Percentiles rank a stretch among this genome's conserved stretches.
These are phyloP conservation scores for Orius insidiosus DNA, from an alignment of 1,140 invertebrate species.

Conservation along the genomic window DNA sequence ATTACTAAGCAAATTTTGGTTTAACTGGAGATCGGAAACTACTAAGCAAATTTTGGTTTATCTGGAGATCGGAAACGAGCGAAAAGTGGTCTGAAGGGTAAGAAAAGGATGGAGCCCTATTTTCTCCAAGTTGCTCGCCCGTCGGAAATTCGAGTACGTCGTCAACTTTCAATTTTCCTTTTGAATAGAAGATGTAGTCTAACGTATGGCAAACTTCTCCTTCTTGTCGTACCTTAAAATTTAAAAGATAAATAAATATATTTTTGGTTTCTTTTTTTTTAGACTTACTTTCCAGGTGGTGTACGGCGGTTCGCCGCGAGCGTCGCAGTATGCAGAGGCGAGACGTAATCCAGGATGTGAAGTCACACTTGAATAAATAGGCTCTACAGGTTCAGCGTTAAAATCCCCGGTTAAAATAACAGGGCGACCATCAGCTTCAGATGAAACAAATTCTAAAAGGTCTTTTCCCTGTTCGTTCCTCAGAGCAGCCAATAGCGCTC, in stretches of 20 bases:
- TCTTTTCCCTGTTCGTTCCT: conserved; percentile 62
- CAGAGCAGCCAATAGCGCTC: conserved; percentile 45
- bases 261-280: neutral
- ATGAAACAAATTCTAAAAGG: conserved; percentile 39
- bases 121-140: conserved; percentile 44
- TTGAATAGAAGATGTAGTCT: conserved; percentile 60
- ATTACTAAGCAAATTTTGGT: conserved; percentile 3
- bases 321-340: conserved; percentile 27
- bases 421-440: conserved; percentile 32
- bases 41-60: conserved; percentile 11
- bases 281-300: conserved; percentile 52
- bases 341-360: conserved; percentile 28
- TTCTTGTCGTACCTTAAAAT: conserved; percentile 38
- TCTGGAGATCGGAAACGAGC: conserved; percentile 45
- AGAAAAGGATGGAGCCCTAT: conserved; percentile 43
- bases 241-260: too few species aligned
- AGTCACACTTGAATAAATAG: conserved; percentile 44
- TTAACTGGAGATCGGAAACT: too few species aligned
- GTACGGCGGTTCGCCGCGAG: conserved; percentile 39
- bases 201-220: conserved; percentile 57
- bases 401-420: conserved; percentile 59
- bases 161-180: conserved; percentile 35
- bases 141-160: conserved; percentile 44
- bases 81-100: conserved; percentile 72
- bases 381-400: conserved; percentile 58